Base-by-base conservation (phyloP, 2,113 vertebrate species). In the Rhabdornis inornatus region DNA sequence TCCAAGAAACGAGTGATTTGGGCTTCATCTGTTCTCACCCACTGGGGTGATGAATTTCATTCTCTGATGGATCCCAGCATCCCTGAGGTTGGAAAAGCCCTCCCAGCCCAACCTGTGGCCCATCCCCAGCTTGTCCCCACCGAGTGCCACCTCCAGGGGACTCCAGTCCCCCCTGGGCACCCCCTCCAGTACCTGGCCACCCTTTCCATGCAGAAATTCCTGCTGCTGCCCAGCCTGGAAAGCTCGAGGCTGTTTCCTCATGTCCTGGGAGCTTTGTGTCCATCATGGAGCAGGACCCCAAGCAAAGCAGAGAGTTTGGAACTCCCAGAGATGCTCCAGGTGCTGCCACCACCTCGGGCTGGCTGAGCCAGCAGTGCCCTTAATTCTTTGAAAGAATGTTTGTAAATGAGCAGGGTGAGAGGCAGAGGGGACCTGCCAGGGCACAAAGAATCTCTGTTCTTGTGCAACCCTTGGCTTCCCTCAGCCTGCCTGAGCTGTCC, bases 401-500 rank as follows among this genome's bases (percentile, higher is more conserved):
- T 61, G 79, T 28, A 10, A 19, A 6, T 5, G 15, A 4, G 55
- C 64, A 11, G 56, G 22, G 74, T 15, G 77, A 16, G 13, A 40
- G 13, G 92, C 71, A 40, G 68, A 55, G 76, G 61, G 71, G 92
- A 88, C 40, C 83, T 53, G 84, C 39, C 6, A 52, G 94, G 83
- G 75, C 92, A 94, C 91, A 93, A 88, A 91, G 96, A 27, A 35
- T 68, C 90, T 70, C 96, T 96, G 95, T 96, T 92, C 94, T 70
- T 11, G 50, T 60, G 78, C 77, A 35, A 6, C 16, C 1, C 83
- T n/a, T 6, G 16, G 28, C 81, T 82, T n/a, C 35, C 72, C 87
- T 31, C 10, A 8, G 18, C 68, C 19, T 11, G 19, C 19, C 82
- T 95, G 96, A 86, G 95, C 92, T 96, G 92, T 92, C 90, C 94